Conservation (phyloP, 2,797 vertebrate genomes). For the Schizothorax lantsangensis region DNA sequence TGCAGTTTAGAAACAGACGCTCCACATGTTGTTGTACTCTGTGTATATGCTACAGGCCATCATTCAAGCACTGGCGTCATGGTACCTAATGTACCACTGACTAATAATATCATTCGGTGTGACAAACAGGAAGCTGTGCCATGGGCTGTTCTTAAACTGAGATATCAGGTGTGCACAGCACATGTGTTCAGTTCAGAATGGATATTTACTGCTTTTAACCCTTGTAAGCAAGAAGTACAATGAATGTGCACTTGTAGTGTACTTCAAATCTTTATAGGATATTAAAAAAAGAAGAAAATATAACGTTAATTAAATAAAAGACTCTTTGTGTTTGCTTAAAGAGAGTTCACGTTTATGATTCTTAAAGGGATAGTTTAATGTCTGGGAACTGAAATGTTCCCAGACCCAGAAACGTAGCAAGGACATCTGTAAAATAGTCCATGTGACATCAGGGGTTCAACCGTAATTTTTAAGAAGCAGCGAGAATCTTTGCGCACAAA, state of each 20-base stretch:
- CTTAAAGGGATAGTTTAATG: too few relatives aligned
- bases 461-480: too few relatives aligned
- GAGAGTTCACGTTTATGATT: not conserved
- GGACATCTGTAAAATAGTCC: too few relatives aligned
- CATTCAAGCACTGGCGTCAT: conserved; percentile 2
- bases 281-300: not conserved
- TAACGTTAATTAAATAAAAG: not conserved
- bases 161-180: conserved; percentile 2
- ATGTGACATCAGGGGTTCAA: too few relatives aligned
- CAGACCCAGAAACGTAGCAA: too few relatives aligned
- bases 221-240: conserved; percentile 49
- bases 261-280: not conserved
- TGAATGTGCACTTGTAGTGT: not conserved
- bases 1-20: not conserved
- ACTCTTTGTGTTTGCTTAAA: not conserved
- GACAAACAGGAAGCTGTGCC: not conserved
- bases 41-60: conserved; percentile 2
- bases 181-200: not conserved
- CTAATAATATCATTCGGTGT: conserved; percentile 10
- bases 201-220: conserved; percentile 12
- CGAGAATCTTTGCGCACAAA: too few relatives aligned
- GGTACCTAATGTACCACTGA: conserved; percentile 11
- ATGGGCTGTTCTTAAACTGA: not conserved
- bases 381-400: too few relatives aligned
- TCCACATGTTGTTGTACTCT: conserved; percentile 22